phyloP scores from a whole-genome alignment of 35 echinoderm and acorn worm genomes.

The Apostichopus japonicus region DNA sequence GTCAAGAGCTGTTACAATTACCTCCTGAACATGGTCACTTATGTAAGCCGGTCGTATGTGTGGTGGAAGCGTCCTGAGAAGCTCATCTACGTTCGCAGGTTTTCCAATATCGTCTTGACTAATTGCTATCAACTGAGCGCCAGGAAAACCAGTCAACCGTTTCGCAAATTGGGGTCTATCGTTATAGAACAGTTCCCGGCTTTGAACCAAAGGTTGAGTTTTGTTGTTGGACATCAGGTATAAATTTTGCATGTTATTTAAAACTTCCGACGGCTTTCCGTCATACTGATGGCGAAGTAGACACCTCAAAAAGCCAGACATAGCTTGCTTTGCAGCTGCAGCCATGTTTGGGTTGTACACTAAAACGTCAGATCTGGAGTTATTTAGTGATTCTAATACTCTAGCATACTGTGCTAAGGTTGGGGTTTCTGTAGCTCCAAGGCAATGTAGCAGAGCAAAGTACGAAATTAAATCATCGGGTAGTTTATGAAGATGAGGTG shows the following conservation, averaged over 20 bases:
- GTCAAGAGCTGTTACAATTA: not conserved
- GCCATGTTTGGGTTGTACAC: slow-evolving; percentile 11
- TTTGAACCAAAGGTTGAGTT: not conserved
- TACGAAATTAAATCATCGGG: slow-evolving; percentile 7
- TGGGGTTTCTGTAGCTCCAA: slow-evolving; percentile 42
- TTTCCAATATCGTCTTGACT: not conserved
- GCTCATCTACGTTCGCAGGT: slow-evolving; percentile 6
- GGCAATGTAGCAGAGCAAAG: not conserved
- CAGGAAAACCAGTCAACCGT: slow-evolving; percentile 40
- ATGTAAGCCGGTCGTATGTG: slow-evolving; percentile 23
- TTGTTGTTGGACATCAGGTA: slow-evolving; percentile 29
- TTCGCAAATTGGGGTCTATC: slow-evolving; percentile 36
- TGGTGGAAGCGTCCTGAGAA: slow-evolving; percentile 6
- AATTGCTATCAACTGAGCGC: not conserved
- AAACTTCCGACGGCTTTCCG: not conserved
- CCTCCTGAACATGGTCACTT: slow-evolving; percentile 3
- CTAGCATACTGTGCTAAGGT: slow-evolving; percentile 28
- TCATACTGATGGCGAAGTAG: slow-evolving; percentile 34
- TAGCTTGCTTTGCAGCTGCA: slow-evolving; percentile 39
- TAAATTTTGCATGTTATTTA: not conserved
- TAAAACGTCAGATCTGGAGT: not conserved
- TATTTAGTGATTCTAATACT: not conserved
- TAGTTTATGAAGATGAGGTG: not conserved
- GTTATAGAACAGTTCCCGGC: slow-evolving; percentile 17
- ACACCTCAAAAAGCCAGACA: slow-evolving; percentile 35